A percentile compares a stretch with the other conserved stretches of the same genome.
Evolutionary conservation across 2,888 invertebrate genomes (phyloP).

Genomic region (Bimastos eiseni): DNA sequence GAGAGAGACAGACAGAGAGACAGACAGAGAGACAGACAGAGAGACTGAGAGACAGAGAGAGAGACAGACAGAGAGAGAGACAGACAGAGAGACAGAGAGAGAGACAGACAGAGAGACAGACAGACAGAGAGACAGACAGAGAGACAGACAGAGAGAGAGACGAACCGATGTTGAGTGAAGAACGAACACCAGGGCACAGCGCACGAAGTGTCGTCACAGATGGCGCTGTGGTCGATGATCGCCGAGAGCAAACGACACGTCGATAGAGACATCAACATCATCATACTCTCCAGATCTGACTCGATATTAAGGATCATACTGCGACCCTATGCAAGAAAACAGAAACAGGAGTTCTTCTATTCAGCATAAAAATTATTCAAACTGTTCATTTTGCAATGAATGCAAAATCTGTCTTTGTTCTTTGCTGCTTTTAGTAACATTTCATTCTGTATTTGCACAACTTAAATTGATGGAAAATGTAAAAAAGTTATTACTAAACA

Average conservation of each 20-base stretch:
- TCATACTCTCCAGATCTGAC: neutral
- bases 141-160: neutral
- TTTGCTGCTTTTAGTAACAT: neutral
- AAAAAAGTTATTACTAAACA: too few species aligned
- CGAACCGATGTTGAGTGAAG: conserved; percentile 16
- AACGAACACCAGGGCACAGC: neutral
- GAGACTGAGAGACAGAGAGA: neutral
- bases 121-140: neutral
- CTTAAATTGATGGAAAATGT: too few species aligned
- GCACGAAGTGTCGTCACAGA: neutral
- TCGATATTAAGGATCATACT: neutral
- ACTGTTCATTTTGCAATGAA: neutral
- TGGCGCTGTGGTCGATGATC: neutral
- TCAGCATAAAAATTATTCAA: neutral
- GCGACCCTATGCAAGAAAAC: neutral
- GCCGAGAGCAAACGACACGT: neutral
- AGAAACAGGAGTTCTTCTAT: neutral
- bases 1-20: too few species aligned
- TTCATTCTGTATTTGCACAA: neutral
- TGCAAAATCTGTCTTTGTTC: neutral
- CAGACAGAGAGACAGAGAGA: neutral
- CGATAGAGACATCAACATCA: neutral
- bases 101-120: neutral
- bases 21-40: too few species aligned
- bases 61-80: neutral